A percentile compares a stretch with the other conserved stretches of the same genome.
These are phyloP conservation scores for Tetranychus truncatus DNA, from an alignment of 2,888 invertebrate genomes.

Conservation along the genomic window DNA sequence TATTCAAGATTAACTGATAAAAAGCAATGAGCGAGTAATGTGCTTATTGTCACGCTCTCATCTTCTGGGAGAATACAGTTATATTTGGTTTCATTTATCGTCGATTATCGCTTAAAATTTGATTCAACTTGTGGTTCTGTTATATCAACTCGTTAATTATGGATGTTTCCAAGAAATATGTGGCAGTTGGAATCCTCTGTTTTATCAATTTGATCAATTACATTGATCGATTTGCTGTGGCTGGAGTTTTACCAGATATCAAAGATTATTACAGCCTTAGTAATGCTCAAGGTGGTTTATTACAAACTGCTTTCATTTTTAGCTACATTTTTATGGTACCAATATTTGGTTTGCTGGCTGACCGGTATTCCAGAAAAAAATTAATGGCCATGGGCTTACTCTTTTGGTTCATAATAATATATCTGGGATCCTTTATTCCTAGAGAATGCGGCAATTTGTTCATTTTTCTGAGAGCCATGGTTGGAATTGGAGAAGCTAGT, in stretches of 20 bases:
- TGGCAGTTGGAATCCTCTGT: constrained; percentile 45
- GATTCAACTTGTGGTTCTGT: background rate
- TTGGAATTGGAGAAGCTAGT: constrained; percentile 94
- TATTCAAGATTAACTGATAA: background rate
- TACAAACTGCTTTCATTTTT: constrained; percentile 83
- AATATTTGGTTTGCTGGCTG: constrained; percentile 89
- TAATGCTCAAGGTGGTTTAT: constrained; percentile 62
- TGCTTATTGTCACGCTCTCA: background rate
- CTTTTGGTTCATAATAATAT: constrained; percentile 84
- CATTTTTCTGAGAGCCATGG: constrained; percentile 65
- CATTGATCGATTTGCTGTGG: constrained; percentile 93
- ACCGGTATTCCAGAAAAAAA: constrained; percentile 69
- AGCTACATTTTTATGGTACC: constrained; percentile 97
- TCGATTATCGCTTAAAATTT: too few species aligned
- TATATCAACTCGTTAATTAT: background rate
- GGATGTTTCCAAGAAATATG: constrained; percentile 34
- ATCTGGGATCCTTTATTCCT: constrained; percentile 68
- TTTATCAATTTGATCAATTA: constrained; percentile 95
- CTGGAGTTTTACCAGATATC: constrained; percentile 67
- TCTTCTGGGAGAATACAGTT: background rate
- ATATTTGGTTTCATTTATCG: too few species aligned
- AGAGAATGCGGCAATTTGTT: constrained; percentile 53
- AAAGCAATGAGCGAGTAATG: background rate
- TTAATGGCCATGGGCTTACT: constrained; percentile 83
- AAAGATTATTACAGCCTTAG: constrained; percentile 51